phyloP scores from a whole-genome alignment of 2,888 invertebrate species.

The Trissoscelio sp. region DNA sequence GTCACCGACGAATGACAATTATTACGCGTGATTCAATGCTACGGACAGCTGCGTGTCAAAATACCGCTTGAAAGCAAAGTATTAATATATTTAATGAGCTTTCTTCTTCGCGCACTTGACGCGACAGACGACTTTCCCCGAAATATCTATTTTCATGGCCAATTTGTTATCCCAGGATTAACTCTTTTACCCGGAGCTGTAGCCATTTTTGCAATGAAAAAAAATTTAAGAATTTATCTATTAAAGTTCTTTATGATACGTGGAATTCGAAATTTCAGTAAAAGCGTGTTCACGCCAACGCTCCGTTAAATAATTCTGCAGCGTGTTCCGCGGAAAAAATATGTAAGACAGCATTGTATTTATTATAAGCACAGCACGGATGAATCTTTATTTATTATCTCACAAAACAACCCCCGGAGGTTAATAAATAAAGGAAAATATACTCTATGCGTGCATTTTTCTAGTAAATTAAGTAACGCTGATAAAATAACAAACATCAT shows the following conservation, averaged over 20 bases:
- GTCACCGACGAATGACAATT: slow-evolving; percentile 50
- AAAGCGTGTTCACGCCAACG: slow-evolving; percentile 8
- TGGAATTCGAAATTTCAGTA: slow-evolving; percentile 19
- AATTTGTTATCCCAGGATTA: slow-evolving; percentile 1
- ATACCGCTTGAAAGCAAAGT: slow-evolving; percentile 5
- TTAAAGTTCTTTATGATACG: slow-evolving; percentile 12
- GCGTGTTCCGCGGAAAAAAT: slow-evolving; percentile 15
- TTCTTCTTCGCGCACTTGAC: too few relatives aligned
- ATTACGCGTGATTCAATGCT: slow-evolving; percentile 47
- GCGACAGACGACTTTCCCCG: background rate
- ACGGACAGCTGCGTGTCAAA: slow-evolving; percentile 33
- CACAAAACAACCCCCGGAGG: background rate
- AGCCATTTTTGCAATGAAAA: background rate
- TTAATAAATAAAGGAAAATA: slow-evolving; percentile 14
- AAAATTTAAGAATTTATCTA: slow-evolving; percentile 17
- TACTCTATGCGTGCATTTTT: background rate
- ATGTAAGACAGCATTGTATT: slow-evolving; percentile 11
- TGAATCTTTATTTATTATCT: slow-evolving; percentile 20
- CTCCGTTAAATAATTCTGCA: slow-evolving; percentile 19
- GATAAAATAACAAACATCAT: background rate
- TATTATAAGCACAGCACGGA: slow-evolving; percentile 16
- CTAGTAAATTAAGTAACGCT: background rate
- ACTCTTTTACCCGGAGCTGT: background rate
- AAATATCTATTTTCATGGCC: slow-evolving; percentile 25
- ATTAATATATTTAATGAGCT: slow-evolving; percentile 14